Percentiles rank a stretch among this genome's conserved stretches.
Evolutionary conservation across 2,888 invertebrate species (phyloP).

Genomic region (Xestia rhomboidea): DNA sequence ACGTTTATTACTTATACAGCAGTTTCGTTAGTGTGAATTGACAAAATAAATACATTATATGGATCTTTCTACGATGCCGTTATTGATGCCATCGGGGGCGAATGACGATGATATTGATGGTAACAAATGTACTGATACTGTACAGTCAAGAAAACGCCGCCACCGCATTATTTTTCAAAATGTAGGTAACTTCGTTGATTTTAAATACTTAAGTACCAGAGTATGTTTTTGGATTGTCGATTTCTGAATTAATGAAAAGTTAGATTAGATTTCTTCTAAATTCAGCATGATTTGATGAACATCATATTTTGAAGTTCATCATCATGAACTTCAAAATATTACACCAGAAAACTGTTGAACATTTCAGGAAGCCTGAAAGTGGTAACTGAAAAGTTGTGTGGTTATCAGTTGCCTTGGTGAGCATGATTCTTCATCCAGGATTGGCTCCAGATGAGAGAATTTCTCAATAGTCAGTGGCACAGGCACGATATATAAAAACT

Average conservation of each 20-base stretch:
- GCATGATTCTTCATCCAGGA: background rate
- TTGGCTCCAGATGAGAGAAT: too few relatives aligned
- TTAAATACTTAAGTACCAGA: background rate
- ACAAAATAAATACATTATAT: conserved; percentile 15
- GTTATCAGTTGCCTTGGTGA: background rate
- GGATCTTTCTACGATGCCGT: background rate
- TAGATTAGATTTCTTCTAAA: too few relatives aligned
- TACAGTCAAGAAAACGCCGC: background rate
- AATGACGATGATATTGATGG: background rate
- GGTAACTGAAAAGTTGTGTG: background rate
- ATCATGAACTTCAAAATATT: too few relatives aligned
- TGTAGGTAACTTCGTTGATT: conserved; percentile 18
- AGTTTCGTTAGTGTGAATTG: conserved; percentile 16
- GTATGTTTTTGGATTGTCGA: background rate
- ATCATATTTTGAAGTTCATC: too few relatives aligned
- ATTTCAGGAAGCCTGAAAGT: background rate
- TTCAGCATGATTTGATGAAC: too few relatives aligned
- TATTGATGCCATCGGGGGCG: conserved; percentile 9
- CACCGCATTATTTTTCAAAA: conserved; percentile 7
- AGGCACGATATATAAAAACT: too few relatives aligned
- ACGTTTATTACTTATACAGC: background rate
- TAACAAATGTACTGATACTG: background rate
- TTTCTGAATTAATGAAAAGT: too few relatives aligned
- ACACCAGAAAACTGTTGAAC: background rate
- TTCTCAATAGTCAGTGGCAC: too few relatives aligned